Evolutionary conservation across 2,797 vertebrate species (phyloP).

Genomic region (Poeciliopsis presidionis): DNA sequence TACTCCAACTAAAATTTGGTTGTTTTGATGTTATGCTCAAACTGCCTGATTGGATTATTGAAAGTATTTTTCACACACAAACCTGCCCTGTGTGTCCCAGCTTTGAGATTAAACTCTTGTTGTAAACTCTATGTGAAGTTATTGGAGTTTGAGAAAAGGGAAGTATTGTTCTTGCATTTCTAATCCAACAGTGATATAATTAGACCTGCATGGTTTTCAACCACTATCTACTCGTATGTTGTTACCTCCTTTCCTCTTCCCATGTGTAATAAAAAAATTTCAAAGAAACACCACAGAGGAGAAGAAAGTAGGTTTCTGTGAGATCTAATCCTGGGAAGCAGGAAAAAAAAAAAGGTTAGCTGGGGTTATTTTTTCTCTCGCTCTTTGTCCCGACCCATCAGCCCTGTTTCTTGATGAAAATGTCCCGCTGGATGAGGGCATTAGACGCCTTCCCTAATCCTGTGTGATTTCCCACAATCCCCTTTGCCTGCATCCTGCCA

Average conservation of each 20-base stretch:
- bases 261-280: slow-evolving; percentile 39
- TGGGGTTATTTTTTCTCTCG: slow-evolving; percentile 51
- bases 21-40: not conserved
- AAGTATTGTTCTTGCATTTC: slow-evolving; percentile 8
- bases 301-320: slow-evolving; percentile 60
- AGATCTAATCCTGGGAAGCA: slow-evolving; percentile 61
- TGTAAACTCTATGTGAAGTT: slow-evolving; percentile 24
- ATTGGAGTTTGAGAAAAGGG: slow-evolving; percentile 7
- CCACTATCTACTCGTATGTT: slow-evolving; percentile 34
- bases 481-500: slow-evolving; percentile 81
- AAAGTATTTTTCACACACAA: not conserved
- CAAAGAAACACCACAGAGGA: slow-evolving; percentile 59
- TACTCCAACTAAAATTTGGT: not conserved
- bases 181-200: slow-evolving; percentile 35
- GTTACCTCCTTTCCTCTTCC: slow-evolving; percentile 35
- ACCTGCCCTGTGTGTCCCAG: slow-evolving; percentile 2
- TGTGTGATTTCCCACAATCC: slow-evolving; percentile 85
- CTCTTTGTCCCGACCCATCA: slow-evolving; percentile 64
- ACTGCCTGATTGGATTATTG: slow-evolving; percentile 4
- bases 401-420: slow-evolving; percentile 79
- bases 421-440: slow-evolving; percentile 79
- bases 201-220: slow-evolving; percentile 49
- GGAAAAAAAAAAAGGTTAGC: slow-evolving; percentile 55
- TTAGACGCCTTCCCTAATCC: slow-evolving; percentile 81
- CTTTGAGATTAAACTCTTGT: slow-evolving; percentile 24